Evolutionary conservation across 2,797 vertebrate species (phyloP).

Genomic region (Sardinella longiceps): DNA sequence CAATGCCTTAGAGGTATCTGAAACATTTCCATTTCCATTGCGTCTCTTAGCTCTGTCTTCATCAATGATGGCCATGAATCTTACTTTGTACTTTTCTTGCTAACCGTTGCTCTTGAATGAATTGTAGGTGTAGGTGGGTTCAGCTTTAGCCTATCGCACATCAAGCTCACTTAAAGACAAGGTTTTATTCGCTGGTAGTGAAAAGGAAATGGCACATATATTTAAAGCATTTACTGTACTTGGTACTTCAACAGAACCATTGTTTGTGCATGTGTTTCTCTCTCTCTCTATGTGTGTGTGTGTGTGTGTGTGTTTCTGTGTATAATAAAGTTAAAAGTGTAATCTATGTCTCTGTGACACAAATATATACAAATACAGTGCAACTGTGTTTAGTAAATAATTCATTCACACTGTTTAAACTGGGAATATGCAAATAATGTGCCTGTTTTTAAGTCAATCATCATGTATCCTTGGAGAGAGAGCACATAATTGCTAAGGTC

Average conservation of each 20-base stretch:
- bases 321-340: not conserved
- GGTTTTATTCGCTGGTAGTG: not conserved
- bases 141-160: not conserved
- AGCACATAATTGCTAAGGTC: not conserved
- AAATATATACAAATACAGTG: not conserved
- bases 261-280: not conserved
- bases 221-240: not conserved
- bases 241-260: not conserved
- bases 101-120: not conserved
- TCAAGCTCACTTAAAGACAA: not conserved
- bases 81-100: not conserved
- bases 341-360: not conserved
- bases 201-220: not conserved
- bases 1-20: not conserved
- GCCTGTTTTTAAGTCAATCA: constrained; percentile 5
- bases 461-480: constrained; percentile 1
- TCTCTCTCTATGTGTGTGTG: no score
- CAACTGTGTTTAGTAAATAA: not conserved
- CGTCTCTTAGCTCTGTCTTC: not conserved
- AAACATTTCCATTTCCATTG: not conserved
- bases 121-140: not conserved
- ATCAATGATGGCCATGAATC: not conserved
- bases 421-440: not conserved
- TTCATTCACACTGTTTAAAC: not conserved
- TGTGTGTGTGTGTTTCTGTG: not conserved